Percentiles rank a stretch among this genome's conserved stretches.
Conservation (phyloP, 2,888 invertebrate species). For the Folsomia manolachei region DNA sequence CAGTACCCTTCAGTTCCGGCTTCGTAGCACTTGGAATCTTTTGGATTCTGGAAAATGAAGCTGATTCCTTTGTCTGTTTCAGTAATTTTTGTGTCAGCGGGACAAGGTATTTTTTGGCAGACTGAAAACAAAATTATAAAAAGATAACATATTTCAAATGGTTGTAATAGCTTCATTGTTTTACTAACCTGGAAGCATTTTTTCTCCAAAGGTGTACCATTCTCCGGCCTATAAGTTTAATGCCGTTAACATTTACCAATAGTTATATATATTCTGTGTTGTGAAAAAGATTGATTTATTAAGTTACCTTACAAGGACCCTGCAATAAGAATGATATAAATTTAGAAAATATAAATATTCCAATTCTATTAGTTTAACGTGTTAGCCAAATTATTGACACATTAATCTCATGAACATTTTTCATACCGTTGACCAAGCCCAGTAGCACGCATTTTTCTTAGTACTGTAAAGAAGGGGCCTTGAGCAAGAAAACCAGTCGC, state of each 20-base stretch:
- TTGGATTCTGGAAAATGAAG: slow-evolving; percentile 37
- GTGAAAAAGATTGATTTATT: too few species aligned
- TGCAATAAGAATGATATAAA: slow-evolving; percentile 13
- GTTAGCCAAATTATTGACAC: neutral
- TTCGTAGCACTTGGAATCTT: slow-evolving; percentile 41
- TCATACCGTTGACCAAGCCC: slow-evolving; percentile 46
- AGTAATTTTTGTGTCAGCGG: neutral
- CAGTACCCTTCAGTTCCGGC: slow-evolving; percentile 41
- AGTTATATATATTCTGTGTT: too few species aligned
- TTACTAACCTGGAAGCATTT: slow-evolving; percentile 32
- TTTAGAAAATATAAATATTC: neutral
- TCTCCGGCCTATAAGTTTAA: too few species aligned
- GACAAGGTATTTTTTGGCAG: slow-evolving; percentile 37
- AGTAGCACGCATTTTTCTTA: slow-evolving; percentile 41
- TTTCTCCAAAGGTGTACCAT: slow-evolving; percentile 43
- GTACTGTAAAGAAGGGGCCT: slow-evolving; percentile 41
- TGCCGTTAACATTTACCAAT: too few species aligned
- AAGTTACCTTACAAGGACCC: slow-evolving; percentile 47
- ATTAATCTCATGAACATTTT: neutral
- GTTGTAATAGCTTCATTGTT: too few species aligned
- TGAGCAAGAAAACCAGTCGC: slow-evolving; percentile 47
- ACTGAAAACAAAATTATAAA: too few species aligned
- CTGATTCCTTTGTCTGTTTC: neutral
- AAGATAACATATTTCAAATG: too few species aligned
- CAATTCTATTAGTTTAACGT: neutral